These are phyloP conservation scores for Rhinichthys osculus DNA, from an alignment of 2,797 vertebrate genomes.

Conservation along the genomic window DNA sequence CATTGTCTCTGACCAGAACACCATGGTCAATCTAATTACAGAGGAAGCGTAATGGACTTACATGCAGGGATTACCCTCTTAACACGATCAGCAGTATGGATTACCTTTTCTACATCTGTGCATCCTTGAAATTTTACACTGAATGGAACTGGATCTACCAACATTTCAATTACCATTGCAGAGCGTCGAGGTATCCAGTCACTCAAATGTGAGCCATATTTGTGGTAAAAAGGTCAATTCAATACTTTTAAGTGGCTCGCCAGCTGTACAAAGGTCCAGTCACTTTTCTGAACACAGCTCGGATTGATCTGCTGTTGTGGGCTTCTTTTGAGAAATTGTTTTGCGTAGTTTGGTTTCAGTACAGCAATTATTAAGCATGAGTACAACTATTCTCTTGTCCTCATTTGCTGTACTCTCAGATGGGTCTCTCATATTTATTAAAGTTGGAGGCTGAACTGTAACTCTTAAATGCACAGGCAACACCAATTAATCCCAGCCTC, in stretches of 20 bases:
- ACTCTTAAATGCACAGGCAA: constrained; percentile 1
- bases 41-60: constrained; percentile 67
- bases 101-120: constrained; percentile 62
- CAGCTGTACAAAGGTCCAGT: constrained; percentile 47
- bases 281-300: constrained; percentile 56
- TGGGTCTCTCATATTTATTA: constrained; percentile 18
- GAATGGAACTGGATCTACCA: constrained; percentile 65
- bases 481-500: constrained; percentile 23
- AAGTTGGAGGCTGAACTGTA: background rate
- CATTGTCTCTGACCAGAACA: constrained; percentile 56
- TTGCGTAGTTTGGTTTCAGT: constrained; percentile 46
- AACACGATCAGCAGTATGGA: constrained; percentile 71
- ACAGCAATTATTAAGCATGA: constrained; percentile 63
- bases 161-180: constrained; percentile 53
- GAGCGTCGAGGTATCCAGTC: background rate
- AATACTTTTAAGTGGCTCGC: constrained; percentile 23
- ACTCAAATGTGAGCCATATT: constrained; percentile 13
- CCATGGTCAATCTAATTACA: constrained; percentile 54
- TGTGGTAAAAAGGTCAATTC: constrained; percentile 14
- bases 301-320: constrained; percentile 62
- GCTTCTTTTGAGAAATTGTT: constrained; percentile 53
- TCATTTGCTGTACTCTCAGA: constrained; percentile 57
- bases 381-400: constrained; percentile 55
- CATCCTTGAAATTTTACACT: constrained; percentile 65
- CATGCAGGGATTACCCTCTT: constrained; percentile 64